These are phyloP conservation scores for Heliconius eleuchia DNA, from an alignment of 1,140 invertebrate species.

Conservation along the genomic window DNA sequence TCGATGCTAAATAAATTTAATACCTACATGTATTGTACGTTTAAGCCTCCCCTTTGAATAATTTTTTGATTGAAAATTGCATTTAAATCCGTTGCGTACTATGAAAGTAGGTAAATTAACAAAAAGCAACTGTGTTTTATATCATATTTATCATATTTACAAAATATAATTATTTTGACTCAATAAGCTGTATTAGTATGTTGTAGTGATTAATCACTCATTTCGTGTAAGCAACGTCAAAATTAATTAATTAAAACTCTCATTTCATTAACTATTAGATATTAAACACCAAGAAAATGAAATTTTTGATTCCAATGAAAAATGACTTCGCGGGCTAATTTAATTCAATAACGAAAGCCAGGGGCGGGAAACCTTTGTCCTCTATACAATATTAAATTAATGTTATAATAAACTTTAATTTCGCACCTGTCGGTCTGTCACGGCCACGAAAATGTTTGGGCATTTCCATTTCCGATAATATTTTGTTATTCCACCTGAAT, in stretches of 20 bases:
- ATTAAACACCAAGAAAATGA: conserved; percentile 6
- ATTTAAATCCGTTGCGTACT: too few species aligned
- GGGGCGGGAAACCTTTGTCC: conserved; percentile 45
- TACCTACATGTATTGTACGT: too few species aligned
- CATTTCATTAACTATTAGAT: conserved; percentile 5
- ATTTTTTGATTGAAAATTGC: too few species aligned
- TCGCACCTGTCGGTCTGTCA: conserved; percentile 53
- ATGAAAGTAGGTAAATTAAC: too few species aligned
- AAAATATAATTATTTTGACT: too few species aligned
- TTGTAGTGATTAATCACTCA: too few species aligned
- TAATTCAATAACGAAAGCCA: conserved; percentile 43
- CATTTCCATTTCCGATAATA: conserved; percentile 60
- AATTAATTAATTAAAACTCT: conserved; percentile 2
- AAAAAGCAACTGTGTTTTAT: too few species aligned
- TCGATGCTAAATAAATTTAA: too few species aligned
- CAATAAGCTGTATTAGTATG: too few species aligned
- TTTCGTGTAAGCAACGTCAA: not conserved
- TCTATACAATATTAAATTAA: conserved; percentile 54
- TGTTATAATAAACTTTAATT: conserved; percentile 68
- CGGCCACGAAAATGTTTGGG: conserved; percentile 42
- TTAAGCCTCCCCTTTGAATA: too few species aligned
- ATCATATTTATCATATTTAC: too few species aligned
- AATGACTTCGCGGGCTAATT: conserved; percentile 32
- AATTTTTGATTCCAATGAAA: conserved; percentile 28
- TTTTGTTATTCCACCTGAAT: conserved; percentile 34